Evolutionary conservation across 2,113 vertebrate genomes (phyloP).

Genomic region (Oryzias javanicus): DNA sequence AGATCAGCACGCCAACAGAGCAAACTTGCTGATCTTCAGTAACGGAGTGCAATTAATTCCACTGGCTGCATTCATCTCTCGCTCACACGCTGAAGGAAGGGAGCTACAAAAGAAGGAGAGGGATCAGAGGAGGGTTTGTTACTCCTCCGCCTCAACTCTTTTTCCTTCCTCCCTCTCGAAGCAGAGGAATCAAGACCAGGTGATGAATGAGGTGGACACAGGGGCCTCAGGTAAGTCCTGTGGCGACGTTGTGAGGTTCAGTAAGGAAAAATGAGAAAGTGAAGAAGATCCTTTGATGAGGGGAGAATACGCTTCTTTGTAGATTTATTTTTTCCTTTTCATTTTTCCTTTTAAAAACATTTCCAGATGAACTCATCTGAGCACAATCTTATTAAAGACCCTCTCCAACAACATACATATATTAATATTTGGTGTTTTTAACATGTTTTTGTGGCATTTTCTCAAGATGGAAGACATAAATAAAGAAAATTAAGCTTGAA

Average conservation of each 20-base stretch:
- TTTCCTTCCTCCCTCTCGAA: conserved; percentile 77
- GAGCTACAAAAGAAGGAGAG: conserved; percentile 47
- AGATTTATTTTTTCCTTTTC: conserved; percentile 6
- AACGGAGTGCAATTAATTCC: conserved; percentile 99
- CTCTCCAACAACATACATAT: no score
- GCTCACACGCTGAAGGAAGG: conserved; percentile 85
- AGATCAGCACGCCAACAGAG: conserved; percentile 98
- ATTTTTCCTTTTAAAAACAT: not conserved
- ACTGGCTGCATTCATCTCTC: conserved; percentile 97
- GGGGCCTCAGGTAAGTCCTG: conserved; percentile 91
- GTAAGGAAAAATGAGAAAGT: conserved; percentile 48
- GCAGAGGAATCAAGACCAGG: conserved; percentile 91
- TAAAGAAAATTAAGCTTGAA: no score
- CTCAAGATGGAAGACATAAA: no score
- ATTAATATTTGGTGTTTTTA: no score
- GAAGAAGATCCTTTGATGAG: conserved; percentile 12
- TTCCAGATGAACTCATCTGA: not conserved
- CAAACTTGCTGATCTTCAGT: conserved; percentile 99
- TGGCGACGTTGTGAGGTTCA: conserved; percentile 74
- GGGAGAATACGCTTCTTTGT: conserved; percentile 14
- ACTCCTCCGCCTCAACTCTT: conserved; percentile 74
- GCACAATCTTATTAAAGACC: not conserved
- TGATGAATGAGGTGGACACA: conserved; percentile 98
- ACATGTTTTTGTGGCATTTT: no score
- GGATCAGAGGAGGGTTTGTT: conserved; percentile 86